phyloP scores from a whole-genome alignment of 1,140 invertebrate species.

The Drosophila funebris region DNA sequence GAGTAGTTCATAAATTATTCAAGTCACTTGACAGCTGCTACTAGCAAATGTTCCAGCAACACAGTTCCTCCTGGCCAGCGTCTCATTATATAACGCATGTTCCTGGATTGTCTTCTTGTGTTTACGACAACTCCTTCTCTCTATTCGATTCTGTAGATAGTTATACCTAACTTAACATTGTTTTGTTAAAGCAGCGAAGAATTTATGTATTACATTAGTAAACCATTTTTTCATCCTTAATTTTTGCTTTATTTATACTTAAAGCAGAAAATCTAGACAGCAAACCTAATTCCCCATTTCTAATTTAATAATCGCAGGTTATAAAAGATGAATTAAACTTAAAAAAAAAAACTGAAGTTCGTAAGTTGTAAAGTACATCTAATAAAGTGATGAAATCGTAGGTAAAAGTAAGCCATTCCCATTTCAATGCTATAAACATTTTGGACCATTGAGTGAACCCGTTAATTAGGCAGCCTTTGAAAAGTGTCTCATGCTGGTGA shows the following conservation, averaged over 20 bases:
- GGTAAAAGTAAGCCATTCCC: not conserved
- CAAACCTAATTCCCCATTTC: too few species aligned
- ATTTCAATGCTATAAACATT: not conserved
- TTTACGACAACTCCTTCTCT: too few species aligned
- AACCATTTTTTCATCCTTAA: too few species aligned
- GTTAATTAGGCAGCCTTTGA: constrained; percentile 26
- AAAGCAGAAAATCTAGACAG: too few species aligned
- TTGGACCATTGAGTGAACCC: not conserved
- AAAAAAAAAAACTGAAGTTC: too few species aligned
- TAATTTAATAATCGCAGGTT: too few species aligned
- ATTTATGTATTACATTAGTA: too few species aligned
- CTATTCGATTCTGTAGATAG: too few species aligned
- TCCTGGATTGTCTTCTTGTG: constrained; percentile 14
- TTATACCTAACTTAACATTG: too few species aligned
- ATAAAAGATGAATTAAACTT: too few species aligned
- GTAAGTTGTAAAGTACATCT: not conserved
- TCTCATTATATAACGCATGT: constrained; percentile 18
- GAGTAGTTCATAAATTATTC: constrained; percentile 74
- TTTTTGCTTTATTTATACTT: too few species aligned
- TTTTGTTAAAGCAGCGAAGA: too few species aligned
- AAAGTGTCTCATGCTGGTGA: constrained; percentile 9
- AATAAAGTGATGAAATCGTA: not conserved
- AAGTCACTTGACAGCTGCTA: constrained; percentile 75
- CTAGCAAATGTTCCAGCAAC: constrained; percentile 47
- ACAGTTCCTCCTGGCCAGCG: constrained; percentile 7